A percentile compares a stretch with the other conserved stretches of the same genome.
Conservation (phyloP, 2,113 vertebrate genomes). For the Cnemophilus loriae region DNA sequence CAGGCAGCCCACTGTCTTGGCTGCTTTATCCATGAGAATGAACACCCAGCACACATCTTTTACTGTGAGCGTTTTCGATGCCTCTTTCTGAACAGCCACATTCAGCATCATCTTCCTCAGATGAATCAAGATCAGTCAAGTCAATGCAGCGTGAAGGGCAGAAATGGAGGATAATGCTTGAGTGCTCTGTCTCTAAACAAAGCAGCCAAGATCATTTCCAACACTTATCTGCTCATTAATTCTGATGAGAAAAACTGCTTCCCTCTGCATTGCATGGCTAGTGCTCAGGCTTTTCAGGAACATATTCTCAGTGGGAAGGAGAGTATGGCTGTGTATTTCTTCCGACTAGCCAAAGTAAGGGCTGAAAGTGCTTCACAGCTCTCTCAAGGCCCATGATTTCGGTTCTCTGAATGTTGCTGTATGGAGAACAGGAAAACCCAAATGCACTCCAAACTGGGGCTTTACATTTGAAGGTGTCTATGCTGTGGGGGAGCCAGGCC, state of each 20-base stretch:
- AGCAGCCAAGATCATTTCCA: not conserved
- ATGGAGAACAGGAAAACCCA: not conserved
- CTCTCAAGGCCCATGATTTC: not conserved
- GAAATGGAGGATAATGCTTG: not conserved
- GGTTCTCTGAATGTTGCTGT: not conserved
- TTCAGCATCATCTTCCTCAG: not conserved
- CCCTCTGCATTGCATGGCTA: not conserved
- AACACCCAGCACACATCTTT: not conserved
- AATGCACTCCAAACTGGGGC: not conserved
- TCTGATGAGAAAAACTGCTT: not conserved
- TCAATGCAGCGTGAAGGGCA: not conserved
- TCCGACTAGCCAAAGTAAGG: not conserved
- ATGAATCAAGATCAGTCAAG: not conserved
- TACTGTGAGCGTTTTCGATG: not conserved
- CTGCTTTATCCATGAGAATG: not conserved
- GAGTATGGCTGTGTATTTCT: not conserved
- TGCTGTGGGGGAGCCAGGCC: not conserved
- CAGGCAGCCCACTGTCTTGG: not conserved
- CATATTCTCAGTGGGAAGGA: not conserved
- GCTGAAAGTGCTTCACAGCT: not conserved
- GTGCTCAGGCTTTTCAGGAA: not conserved
- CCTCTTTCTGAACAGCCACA: not conserved
- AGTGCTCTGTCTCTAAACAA: not conserved
- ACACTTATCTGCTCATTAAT: not conserved
- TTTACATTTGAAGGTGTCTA: not conserved